phyloP scores from a whole-genome alignment of 37 sponge, comb jelly and placozoan genomes.

The Halichondria panicea region DNA sequence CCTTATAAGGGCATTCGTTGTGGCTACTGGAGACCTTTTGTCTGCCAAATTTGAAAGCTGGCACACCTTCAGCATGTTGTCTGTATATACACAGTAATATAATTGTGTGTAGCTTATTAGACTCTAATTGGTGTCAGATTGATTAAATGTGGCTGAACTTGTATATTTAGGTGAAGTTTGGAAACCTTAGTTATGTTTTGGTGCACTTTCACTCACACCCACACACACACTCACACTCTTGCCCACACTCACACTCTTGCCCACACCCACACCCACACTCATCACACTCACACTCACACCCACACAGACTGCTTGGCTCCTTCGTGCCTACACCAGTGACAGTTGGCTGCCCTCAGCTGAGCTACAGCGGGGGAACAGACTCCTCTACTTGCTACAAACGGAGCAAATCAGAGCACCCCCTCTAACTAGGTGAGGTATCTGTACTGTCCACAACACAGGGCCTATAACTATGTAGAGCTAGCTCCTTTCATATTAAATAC shows the following conservation, averaged over 20 bases:
- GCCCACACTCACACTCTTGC: not conserved
- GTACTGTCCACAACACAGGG: too few species aligned
- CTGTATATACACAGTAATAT: not conserved
- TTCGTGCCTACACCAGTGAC: conserved; percentile 69
- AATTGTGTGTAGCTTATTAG: too few species aligned
- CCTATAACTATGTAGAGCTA: too few species aligned
- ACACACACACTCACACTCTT: not conserved
- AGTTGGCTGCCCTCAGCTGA: conserved; percentile 70
- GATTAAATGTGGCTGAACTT: not conserved
- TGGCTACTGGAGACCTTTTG: not conserved
- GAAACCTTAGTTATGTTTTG: not conserved
- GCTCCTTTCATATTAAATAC: too few species aligned
- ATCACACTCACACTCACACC: too few species aligned
- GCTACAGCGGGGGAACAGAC: conserved; percentile 51
- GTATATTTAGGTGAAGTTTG: not conserved
- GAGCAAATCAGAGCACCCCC: conserved; percentile 77
- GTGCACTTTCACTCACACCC: not conserved
- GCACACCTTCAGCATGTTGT: conserved; percentile 2
- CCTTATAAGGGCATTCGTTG: too few species aligned
- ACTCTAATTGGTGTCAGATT: too few species aligned
- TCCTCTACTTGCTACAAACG: conserved; percentile 65
- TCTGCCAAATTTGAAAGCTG: too few species aligned
- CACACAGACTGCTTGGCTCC: conserved; percentile 77
- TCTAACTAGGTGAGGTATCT: conserved; percentile 11
- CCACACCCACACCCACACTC: not conserved